Evolutionary conservation across 2,888 invertebrate genomes (phyloP), one percentile per base, ranked within the genome.

Genomic region (Lypha dubia): DNA sequence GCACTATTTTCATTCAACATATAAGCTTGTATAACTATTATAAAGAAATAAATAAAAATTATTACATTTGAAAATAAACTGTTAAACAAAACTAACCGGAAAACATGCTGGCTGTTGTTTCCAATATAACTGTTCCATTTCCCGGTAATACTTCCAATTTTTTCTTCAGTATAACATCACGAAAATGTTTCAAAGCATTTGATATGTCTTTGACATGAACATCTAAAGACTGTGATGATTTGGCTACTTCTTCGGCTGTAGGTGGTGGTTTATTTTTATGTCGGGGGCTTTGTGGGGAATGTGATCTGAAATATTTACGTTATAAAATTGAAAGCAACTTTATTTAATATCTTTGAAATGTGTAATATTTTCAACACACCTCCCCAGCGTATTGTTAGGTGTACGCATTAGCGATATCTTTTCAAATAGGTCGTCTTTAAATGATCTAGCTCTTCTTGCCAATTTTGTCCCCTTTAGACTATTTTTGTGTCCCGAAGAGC

Each of bases 101-200:
- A 92, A 97, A 96, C 92, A 97, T 97, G 90, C 96, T 95, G 90
- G 97, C 96, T 87, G 98, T 96, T 76, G 96, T 97, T 92, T 98
- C 98, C 91, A 98, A 94, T 86, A 98, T 97, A 89, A 98, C 96
- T 67, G 98, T 98, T 86, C 98, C 98, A 92, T 98, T 97, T 86
- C 97, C 98, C 3, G 98, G 97, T 88, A 98, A 93, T 94, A 98
- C 97, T 93, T 98, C 97, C 89, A 97, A 93, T 92, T 97, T 98
- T 92, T 97, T 95, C 93, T 97, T 98, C 84, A 96, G 95, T 87
- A 98, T 97, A 85, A 98, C 98, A 93, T 98, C 98, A 89, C 96
- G 95, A 92, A 98, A 97, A 93, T 98, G 98, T 91, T 96, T 96
- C 87, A 98, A 93, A 60, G 96, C 95, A 89, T 95, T 94, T 90